These are phyloP conservation scores for Oplegnathus fasciatus DNA, from an alignment of 2,113 vertebrate species.

Conservation along the genomic window DNA sequence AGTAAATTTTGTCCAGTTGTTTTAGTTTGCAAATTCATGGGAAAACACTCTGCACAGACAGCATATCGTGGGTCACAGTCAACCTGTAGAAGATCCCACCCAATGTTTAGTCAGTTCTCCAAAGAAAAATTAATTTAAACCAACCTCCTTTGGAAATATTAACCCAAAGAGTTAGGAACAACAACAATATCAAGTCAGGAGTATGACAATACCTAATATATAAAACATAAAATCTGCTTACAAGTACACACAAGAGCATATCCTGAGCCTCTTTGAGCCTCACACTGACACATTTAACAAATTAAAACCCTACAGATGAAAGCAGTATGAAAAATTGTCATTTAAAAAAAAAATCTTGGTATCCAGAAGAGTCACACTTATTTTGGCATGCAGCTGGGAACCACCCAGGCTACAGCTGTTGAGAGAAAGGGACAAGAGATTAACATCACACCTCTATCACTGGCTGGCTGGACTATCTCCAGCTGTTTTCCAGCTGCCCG, in stretches of 20 bases:
- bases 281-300: not conserved
- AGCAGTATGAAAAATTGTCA: not conserved
- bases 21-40: not conserved
- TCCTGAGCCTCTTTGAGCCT: not conserved
- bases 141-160: not conserved
- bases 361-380: slow-evolving; percentile 7
- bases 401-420: slow-evolving; percentile 41
- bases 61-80: not conserved
- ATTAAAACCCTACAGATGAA: not conserved
- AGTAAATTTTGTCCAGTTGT: slow-evolving; percentile 16
- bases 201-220: not conserved
- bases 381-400: slow-evolving; percentile 33
- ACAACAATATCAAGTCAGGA: not conserved
- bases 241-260: not conserved
- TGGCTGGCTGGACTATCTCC: slow-evolving; percentile 39
- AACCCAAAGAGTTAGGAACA: not conserved
- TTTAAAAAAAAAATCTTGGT: not conserved
- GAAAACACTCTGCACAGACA: not conserved
- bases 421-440: slow-evolving; percentile 39
- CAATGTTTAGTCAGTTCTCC: not conserved
- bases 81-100: not conserved
- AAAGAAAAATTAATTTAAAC: not conserved
- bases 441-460: slow-evolving; percentile 53
- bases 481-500: slow-evolving; percentile 56
- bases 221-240: not conserved